These are phyloP conservation scores for Porites cylindrica DNA, from an alignment of 92 coral and sea anemone genomes.

Conservation along the genomic window DNA sequence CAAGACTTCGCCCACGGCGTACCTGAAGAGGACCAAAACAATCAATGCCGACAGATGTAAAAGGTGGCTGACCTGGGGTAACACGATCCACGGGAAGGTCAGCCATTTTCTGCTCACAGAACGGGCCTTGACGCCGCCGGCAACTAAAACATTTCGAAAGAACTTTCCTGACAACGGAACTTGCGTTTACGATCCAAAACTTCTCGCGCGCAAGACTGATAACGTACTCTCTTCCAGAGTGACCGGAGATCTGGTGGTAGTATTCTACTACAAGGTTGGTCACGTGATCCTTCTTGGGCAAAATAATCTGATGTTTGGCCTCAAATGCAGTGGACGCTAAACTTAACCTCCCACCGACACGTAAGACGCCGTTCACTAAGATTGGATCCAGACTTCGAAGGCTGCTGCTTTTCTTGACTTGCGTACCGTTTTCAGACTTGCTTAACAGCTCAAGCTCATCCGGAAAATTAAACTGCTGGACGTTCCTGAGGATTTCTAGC, in stretches of 20 bases:
- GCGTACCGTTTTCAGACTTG: background rate
- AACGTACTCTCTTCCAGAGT: constrained; percentile 52
- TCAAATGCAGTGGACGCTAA: constrained; percentile 21
- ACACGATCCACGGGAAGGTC: constrained; percentile 29
- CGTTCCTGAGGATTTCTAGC: constrained; percentile 12
- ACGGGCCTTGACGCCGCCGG: constrained; percentile 21
- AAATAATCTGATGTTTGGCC: constrained; percentile 41
- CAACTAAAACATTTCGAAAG: constrained; percentile 32
- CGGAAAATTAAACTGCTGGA: constrained; percentile 31
- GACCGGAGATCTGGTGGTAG: constrained; percentile 42
- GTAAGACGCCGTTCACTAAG: constrained; percentile 27
- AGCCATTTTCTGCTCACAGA: constrained; percentile 54
- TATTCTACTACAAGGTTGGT: constrained; percentile 25
- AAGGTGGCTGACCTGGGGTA: constrained; percentile 22
- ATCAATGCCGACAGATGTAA: constrained; percentile 22
- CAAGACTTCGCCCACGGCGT: background rate
- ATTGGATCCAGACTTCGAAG: constrained; percentile 37
- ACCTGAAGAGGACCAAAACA: constrained; percentile 42
- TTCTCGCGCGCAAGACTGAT: constrained; percentile 30
- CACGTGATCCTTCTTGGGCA: constrained; percentile 51
- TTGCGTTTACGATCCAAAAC: constrained; percentile 39
- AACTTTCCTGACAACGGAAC: background rate
- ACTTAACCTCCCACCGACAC: constrained; percentile 52
- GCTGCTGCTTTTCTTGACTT: constrained; percentile 36
- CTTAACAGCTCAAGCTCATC: constrained; percentile 23